Conservation (phyloP, 2,888 invertebrate genomes). For the Hermodice carunculata region DNA sequence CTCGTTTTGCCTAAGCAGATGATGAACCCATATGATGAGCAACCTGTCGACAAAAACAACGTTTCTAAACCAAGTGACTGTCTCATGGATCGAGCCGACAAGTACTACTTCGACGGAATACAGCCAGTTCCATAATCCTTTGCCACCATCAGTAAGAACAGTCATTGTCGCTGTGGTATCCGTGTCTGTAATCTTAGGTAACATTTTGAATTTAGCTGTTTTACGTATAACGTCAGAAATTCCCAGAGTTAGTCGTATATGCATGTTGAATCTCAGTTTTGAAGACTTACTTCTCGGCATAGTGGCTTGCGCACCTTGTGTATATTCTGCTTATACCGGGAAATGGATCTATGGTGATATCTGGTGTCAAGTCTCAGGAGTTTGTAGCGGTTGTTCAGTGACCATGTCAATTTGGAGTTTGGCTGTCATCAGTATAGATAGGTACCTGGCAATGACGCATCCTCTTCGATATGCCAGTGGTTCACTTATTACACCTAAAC, state of each 20-base stretch:
- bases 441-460: conserved; percentile 41
- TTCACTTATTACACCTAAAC: not conserved
- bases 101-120: no score
- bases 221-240: not conserved
- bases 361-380: conserved; percentile 45
- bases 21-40: no score
- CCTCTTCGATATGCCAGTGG: conserved; percentile 36
- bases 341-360: conserved; percentile 41
- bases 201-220: not conserved
- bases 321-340: conserved; percentile 28
- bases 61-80: no score
- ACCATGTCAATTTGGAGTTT: conserved; percentile 47
- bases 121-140: no score
- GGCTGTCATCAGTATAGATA: conserved; percentile 42
- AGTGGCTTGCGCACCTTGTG: conserved; percentile 37
- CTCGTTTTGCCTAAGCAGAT: no score
- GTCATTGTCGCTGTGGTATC: no score
- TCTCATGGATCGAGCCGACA: no score
- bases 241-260: not conserved
- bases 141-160: no score
- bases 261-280: conserved; percentile 38
- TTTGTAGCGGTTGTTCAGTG: conserved; percentile 37
- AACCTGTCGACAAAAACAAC: no score
- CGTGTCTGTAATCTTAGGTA: not conserved
- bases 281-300: conserved; percentile 42